phyloP scores from a whole-genome alignment of 2,888 invertebrate species.

The Elysia crispata region DNA sequence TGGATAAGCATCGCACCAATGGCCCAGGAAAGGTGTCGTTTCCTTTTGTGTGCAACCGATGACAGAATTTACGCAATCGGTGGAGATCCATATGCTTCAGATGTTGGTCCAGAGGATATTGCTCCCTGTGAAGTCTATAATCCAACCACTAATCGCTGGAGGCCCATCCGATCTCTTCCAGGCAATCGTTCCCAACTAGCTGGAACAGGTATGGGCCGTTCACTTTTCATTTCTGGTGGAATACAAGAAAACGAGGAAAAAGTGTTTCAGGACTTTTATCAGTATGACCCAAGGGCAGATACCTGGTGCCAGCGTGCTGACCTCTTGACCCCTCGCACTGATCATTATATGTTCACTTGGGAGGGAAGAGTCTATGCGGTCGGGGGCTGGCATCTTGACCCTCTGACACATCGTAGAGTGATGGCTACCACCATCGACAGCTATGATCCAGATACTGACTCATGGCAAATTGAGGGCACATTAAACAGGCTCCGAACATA shows the following conservation, averaged over 20 bases:
- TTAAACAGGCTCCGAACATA: conserved; percentile 85
- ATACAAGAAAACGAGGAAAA: conserved; percentile 80
- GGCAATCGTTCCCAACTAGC: conserved; percentile 71
- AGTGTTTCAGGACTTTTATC: conserved; percentile 77
- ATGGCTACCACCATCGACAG: conserved; percentile 83
- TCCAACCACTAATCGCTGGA: conserved; percentile 64
- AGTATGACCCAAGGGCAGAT: conserved; percentile 62
- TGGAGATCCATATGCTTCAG: conserved; percentile 80
- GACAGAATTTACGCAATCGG: conserved; percentile 71
- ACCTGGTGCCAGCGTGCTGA: conserved; percentile 61
- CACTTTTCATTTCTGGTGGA: conserved; percentile 80
- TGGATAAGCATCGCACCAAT: conserved; percentile 83
- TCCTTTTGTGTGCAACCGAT: conserved; percentile 65
- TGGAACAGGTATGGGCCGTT: conserved; percentile 60
- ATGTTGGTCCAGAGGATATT: conserved; percentile 55
- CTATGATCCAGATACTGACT: conserved; percentile 81
- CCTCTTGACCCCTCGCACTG: conserved; percentile 66
- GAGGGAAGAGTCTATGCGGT: conserved; percentile 62
- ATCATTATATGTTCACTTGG: conserved; percentile 69
- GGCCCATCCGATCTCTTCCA: conserved; percentile 60
- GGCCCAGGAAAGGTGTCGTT: conserved; percentile 68
- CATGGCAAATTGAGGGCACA: conserved; percentile 82
- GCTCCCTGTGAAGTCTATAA: conserved; percentile 68
- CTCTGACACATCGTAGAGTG: conserved; percentile 79
- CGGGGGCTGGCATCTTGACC: conserved; percentile 78